phyloP scores from a whole-genome alignment of 2,888 invertebrate genomes.

The Antheraea assamensis region DNA sequence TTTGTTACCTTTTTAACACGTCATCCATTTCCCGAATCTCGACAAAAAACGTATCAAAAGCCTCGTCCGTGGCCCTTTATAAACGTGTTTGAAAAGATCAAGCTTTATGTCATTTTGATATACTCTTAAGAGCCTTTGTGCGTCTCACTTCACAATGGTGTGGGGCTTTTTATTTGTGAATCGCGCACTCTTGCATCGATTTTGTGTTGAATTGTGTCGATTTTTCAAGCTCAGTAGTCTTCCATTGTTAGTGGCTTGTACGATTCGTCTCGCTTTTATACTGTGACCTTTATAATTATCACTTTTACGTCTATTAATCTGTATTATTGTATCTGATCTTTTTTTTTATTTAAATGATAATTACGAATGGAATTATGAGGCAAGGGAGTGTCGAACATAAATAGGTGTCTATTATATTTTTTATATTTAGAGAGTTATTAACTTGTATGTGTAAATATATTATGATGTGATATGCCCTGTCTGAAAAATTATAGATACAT shows the following conservation, averaged over 20 bases:
- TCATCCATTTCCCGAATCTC: conserved; percentile 74
- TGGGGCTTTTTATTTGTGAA: conserved; percentile 69
- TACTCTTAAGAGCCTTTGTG: conserved; percentile 75
- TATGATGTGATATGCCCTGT: neutral
- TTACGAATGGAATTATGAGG: neutral
- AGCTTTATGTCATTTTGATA: conserved; percentile 82
- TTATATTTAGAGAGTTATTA: neutral
- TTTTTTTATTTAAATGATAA: conserved; percentile 12
- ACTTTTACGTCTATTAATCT: conserved; percentile 44
- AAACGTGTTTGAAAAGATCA: conserved; percentile 71
- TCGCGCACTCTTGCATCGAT: conserved; percentile 59
- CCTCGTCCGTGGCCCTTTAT: conserved; percentile 75
- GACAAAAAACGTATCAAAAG: conserved; percentile 44
- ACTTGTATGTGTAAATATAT: neutral
- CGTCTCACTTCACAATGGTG: conserved; percentile 60
- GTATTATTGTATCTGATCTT: conserved; percentile 20
- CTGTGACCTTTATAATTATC: conserved; percentile 59
- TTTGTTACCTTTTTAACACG: conserved; percentile 80
- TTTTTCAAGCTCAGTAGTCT: conserved; percentile 80
- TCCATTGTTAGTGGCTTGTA: conserved; percentile 70
- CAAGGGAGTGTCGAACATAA: neutral
- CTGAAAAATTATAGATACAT: neutral
- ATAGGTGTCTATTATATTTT: neutral
- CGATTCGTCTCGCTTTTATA: conserved; percentile 56
- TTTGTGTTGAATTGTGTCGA: conserved; percentile 74